Base-by-base conservation (phyloP, 2,888 invertebrate species). In the Silvanus unidentatus region DNA sequence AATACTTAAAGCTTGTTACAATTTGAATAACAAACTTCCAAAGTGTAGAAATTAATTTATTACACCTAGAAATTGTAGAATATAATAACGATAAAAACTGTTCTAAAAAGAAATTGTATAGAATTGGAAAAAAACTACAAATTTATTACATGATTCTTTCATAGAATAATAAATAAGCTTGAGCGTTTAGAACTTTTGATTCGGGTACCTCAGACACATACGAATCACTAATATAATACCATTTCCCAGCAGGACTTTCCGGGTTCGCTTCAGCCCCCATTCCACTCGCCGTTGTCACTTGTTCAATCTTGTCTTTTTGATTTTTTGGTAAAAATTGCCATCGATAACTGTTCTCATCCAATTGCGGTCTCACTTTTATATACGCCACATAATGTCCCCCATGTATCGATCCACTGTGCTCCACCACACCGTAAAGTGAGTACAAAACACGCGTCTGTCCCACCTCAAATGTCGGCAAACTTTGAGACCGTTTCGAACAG, bases 161-260 rank as follows among this genome's bases (percentile, higher is more conserved):
- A 72, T 98, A 98, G 74, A 98, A 99, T 30, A 98, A 78, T 41
- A 98, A 77, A 73, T 98, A 98, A 11, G 98, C 97, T 72, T 97
- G 92, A 47, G 87, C 86, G 57, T 79, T 76, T 37, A 94, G 76
- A 46, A 96, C 96, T 53, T 80, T 78, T 2, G 83, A 81, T 70
- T 93, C 89, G 44, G 79, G 77, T 15, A 89, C 86, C 68, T 90
- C 88, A 30, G 80, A 78, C 1, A 96, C 93, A 63, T 85, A 80
- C 46, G 88, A 87, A 74, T 98, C 98, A 45, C 95, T 95, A 40
- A 95, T 85, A 67, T 88, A 88, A 74, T 88, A 98, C 98, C 98
- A 98, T 62, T 83, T 84, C 9, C 91, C 91, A 1, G 79, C 70
- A 1, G 85, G 78, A 3, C 81, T 73, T 56, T 66, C 62, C 3